Evolutionary conservation across 2,888 invertebrate species (phyloP).

Genomic region (Ischnura elegans): DNA sequence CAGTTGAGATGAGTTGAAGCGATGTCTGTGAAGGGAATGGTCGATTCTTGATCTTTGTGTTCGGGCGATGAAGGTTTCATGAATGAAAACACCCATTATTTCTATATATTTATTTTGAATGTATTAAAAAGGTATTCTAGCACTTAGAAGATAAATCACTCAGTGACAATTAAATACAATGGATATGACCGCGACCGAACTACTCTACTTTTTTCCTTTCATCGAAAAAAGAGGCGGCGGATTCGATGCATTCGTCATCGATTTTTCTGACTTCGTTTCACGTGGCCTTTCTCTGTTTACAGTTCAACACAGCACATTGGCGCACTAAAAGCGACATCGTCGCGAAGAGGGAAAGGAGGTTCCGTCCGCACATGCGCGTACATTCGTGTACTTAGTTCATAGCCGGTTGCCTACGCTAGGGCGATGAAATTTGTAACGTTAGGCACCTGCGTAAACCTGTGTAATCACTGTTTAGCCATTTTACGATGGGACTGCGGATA

Average conservation of each 20-base stretch:
- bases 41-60: not conserved
- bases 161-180: constrained; percentile 65
- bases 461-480: constrained; percentile 47
- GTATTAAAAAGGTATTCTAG: constrained; percentile 66
- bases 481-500: not conserved
- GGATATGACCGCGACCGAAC: constrained; percentile 64
- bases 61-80: not conserved
- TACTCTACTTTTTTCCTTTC: constrained; percentile 66
- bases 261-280: constrained; percentile 42
- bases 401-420: constrained; percentile 29
- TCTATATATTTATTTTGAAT: constrained; percentile 53
- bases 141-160: constrained; percentile 60
- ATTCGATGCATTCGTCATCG: constrained; percentile 48
- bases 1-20: not conserved
- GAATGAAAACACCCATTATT: constrained; percentile 51
- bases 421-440: not conserved
- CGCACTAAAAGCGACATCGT: constrained; percentile 24
- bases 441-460: constrained; percentile 14
- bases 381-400: not conserved
- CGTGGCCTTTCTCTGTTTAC: constrained; percentile 47
- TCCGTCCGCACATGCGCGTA: constrained; percentile 30
- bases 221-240: constrained; percentile 61
- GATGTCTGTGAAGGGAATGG: not conserved
- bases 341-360: constrained; percentile 43
- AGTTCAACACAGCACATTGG: constrained; percentile 60